These are phyloP conservation scores for Phortica magna DNA, from an alignment of 2,888 invertebrate species.

Conservation along the genomic window DNA sequence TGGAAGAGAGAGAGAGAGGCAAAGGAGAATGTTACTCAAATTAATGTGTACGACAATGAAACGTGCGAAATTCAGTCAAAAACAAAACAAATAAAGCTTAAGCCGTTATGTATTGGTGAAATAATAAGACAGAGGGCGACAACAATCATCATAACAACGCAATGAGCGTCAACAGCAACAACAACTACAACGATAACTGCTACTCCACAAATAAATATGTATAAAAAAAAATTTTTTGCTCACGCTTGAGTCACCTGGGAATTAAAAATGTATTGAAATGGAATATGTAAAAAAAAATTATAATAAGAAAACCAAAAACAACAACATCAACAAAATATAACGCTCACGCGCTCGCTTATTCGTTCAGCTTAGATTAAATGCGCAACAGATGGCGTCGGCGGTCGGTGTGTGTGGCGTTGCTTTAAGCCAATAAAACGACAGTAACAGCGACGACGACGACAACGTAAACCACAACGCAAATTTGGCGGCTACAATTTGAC, in stretches of 20 bases:
- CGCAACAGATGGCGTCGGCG: too few relatives aligned
- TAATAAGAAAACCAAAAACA: not conserved
- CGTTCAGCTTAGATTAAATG: not conserved
- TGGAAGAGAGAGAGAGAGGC: too few relatives aligned
- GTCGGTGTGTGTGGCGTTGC: too few relatives aligned
- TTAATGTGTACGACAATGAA: too few relatives aligned
- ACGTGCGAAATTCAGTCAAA: too few relatives aligned
- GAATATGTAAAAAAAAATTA: too few relatives aligned
- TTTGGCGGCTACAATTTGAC: not conserved
- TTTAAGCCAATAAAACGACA: not conserved
- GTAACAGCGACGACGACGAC: not conserved
- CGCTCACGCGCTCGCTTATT: constrained; percentile 7
- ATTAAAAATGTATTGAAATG: not conserved
- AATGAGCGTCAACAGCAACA: not conserved
- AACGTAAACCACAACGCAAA: not conserved
- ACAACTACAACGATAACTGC: not conserved
- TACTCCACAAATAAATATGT: not conserved
- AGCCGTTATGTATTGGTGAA: too few relatives aligned
- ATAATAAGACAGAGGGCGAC: too few relatives aligned
- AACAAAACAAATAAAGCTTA: too few relatives aligned
- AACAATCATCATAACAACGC: not conserved
- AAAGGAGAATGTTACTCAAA: too few relatives aligned
- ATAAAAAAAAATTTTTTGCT: not conserved
- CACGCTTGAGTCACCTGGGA: not conserved
- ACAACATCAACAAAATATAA: not conserved